Conservation (phyloP, 2,888 invertebrate genomes). For the Archips crataeganus region DNA sequence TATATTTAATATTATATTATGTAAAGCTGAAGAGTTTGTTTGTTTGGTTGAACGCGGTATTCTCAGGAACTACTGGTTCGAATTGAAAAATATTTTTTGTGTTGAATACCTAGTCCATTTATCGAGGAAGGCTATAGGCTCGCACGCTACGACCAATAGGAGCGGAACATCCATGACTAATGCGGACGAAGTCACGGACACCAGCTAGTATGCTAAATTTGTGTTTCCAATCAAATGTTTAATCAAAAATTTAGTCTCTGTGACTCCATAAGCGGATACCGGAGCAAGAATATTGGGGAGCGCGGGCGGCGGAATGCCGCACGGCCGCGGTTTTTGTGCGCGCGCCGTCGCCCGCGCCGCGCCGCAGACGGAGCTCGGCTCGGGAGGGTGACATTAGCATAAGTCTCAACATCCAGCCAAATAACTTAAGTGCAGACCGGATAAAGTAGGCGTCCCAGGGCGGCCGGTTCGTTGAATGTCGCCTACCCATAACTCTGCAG, state of each 20-base stretch:
- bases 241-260: background rate
- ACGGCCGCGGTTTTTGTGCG: conserved; percentile 50
- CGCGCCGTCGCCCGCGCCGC: background rate
- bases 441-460: background rate
- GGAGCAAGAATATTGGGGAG: conserved; percentile 24
- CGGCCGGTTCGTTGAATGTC: conserved; percentile 5
- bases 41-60: no score
- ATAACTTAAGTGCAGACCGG: background rate
- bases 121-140: no score
- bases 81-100: no score
- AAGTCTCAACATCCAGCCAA: background rate
- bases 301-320: conserved; percentile 46
- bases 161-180: no score
- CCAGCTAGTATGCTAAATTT: no score
- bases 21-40: no score
- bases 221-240: background rate
- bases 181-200: no score
- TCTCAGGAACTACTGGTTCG: no score
- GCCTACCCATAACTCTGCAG: conserved; percentile 7
- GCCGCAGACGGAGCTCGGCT: background rate
- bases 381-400: conserved; percentile 4
- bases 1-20: no score
- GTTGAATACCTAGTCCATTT: no score
- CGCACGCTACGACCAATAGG: no score
- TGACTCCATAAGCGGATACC: conserved; percentile 15